Evolutionary conservation across 1,140 invertebrate genomes (phyloP).

Genomic region (Lamellibrachia luymesi): DNA sequence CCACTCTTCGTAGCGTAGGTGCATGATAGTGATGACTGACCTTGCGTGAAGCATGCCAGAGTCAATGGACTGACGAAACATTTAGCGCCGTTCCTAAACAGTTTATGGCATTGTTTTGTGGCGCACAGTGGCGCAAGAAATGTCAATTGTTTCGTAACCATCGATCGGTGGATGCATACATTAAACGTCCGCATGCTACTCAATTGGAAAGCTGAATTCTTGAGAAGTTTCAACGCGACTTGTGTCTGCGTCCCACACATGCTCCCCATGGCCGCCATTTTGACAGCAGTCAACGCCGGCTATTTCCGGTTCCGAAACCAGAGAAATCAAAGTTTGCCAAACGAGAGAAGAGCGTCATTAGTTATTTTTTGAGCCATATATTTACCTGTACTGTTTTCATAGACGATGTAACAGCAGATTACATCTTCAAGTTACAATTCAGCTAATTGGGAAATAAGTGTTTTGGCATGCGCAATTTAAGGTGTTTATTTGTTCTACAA

Average conservation of each 20-base stretch:
- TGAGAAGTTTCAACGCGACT: background rate
- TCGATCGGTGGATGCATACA: background rate
- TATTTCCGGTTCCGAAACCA: background rate
- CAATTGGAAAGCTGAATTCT: background rate
- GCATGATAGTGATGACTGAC: background rate
- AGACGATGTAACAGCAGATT: background rate
- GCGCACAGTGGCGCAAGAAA: constrained; percentile 8
- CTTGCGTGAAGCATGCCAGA: background rate
- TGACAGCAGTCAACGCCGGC: background rate
- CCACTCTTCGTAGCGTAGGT: background rate
- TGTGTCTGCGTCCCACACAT: constrained; percentile 4
- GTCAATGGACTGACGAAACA: background rate
- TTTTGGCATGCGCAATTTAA: background rate
- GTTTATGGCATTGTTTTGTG: constrained; percentile 9
- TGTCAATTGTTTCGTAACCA: background rate
- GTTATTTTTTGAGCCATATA: background rate
- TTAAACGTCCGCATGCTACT: constrained; percentile 8
- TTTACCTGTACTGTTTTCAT: background rate
- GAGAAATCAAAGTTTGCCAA: background rate
- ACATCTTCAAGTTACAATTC: background rate
- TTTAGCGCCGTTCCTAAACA: background rate
- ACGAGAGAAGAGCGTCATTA: background rate
- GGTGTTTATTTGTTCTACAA: background rate
- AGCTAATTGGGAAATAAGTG: background rate
- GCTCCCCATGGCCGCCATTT: constrained; percentile 13